Evolutionary conservation across 92 coral and sea anemone genomes (phyloP).

Genomic region (Palythoa grandis): DNA sequence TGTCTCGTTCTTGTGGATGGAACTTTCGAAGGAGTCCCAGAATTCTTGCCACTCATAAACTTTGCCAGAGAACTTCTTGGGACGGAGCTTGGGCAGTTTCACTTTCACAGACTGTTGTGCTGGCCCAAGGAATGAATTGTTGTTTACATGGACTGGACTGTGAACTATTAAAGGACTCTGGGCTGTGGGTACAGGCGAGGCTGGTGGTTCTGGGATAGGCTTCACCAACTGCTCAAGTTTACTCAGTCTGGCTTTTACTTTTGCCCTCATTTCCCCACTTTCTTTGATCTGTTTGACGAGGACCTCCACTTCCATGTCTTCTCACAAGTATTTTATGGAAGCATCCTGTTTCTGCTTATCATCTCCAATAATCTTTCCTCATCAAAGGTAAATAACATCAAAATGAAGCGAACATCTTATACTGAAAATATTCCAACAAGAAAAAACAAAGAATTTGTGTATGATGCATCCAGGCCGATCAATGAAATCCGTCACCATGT

Average conservation of each 20-base stretch:
- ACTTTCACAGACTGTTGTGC: slow-evolving; percentile 1
- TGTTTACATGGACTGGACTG: slow-evolving; percentile 3
- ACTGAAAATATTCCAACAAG: background rate
- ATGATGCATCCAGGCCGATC: background rate
- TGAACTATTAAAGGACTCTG: background rate
- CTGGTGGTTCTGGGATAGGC: background rate
- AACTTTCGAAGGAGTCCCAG: slow-evolving; percentile 2
- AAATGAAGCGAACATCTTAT: background rate
- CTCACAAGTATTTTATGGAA: slow-evolving; percentile 1
- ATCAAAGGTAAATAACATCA: background rate
- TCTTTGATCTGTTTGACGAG: background rate
- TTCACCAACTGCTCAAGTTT: background rate
- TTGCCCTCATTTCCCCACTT: background rate
- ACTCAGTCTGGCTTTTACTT: slow-evolving; percentile 1
- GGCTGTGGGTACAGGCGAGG: background rate
- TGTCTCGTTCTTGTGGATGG: background rate
- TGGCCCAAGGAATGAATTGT: slow-evolving; percentile 1
- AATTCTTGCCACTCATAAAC: slow-evolving; percentile 4
- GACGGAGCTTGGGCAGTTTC: slow-evolving; percentile 1
- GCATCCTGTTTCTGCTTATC: background rate
- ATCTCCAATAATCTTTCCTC: background rate
- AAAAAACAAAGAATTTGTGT: background rate
- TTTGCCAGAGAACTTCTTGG: background rate
- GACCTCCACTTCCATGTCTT: background rate
- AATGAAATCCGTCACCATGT: background rate